Base-by-base conservation (phyloP, 2,888 invertebrate genomes). In the Meandrusa payeni region DNA sequence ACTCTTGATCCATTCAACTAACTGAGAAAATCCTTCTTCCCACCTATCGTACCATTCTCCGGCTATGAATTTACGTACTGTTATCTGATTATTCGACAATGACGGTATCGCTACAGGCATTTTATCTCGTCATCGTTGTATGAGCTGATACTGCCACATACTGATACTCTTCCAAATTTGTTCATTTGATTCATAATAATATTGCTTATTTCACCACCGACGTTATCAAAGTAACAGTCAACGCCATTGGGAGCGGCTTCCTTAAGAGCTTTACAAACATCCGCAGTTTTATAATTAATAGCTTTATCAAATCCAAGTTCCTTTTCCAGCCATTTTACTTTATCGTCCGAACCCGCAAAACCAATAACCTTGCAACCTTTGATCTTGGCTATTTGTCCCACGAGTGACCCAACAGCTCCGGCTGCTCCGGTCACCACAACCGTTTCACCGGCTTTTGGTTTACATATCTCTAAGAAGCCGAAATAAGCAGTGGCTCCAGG, bases 341-440 rank as follows among this genome's bases (percentile, higher is more conserved):
- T 95, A 4, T 90, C 91, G 45, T 93, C 91, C 0, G 91, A 88
- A 2, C 94, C 94, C 6, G 15, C 15, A 15, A 15, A 15, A 15
- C 15, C 15, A 3, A 15, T 15, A 15, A 15, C 15, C 4, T 15
- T 15, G 15, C 15, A 15, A 15, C 15, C 15, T 15, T 15, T 15
- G 4, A 15, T 15, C 4, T 15, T 15, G 2, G 15, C 15, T 15
- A 15, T 15, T 15, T 15, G 15, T 15, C 15, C 15, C 4, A 15
- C 94, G 5, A 91, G 64, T 40, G 90, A 91, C 2, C 94, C 94
- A 0, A 94, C 93, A 2, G 93, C 93, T 1, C 94, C 94, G 0
- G 92, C 94, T 1, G 94, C 94, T 0, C 91, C 90, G 1, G 90
- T 91, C 2, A 94, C 90, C 0, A 93, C 91, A 0, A 94, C 89